Evolutionary conservation across 2,797 vertebrate genomes (phyloP).

Genomic region (Hyperoplus immaculatus): DNA sequence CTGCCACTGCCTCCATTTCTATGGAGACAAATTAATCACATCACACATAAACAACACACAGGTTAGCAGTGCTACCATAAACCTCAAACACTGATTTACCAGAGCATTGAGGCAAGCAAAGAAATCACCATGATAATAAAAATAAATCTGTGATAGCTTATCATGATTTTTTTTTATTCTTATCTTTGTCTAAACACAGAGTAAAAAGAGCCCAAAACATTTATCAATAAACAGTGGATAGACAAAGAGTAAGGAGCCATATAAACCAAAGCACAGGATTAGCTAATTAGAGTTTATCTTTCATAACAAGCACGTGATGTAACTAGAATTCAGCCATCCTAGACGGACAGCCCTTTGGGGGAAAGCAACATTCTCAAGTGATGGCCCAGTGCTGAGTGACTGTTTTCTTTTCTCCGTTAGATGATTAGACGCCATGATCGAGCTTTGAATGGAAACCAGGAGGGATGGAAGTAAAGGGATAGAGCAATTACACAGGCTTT

Average conservation of each 20-base stretch:
- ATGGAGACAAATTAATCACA: conserved; percentile 73
- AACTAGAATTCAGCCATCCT: conserved; percentile 65
- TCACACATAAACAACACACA: conserved; percentile 64
- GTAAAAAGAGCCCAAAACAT: background rate
- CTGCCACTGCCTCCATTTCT: conserved; percentile 82
- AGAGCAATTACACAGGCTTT: conserved; percentile 75
- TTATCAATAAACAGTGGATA: conserved; percentile 35
- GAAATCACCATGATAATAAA: conserved; percentile 29
- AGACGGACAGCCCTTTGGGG: conserved; percentile 56
- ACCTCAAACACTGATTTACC: conserved; percentile 40
- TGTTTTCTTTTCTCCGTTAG: conserved; percentile 69
- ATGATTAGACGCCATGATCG: conserved; percentile 79
- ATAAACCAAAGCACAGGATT: conserved; percentile 52
- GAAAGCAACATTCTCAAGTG: conserved; percentile 57
- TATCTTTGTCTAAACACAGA: conserved; percentile 17
- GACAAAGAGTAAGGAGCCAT: conserved; percentile 26
- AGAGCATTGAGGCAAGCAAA: background rate
- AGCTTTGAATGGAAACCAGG: conserved; percentile 74
- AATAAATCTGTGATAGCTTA: conserved; percentile 33
- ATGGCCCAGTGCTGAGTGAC: conserved; percentile 65
- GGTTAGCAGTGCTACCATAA: conserved; percentile 21
- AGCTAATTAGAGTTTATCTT: conserved; percentile 74
- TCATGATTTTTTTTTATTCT: conserved; percentile 7
- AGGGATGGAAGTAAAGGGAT: conserved; percentile 70
- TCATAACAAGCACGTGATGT: conserved; percentile 53